Base-by-base conservation (phyloP, 2,888 invertebrate species). In the Perizoma flavofasciatum region DNA sequence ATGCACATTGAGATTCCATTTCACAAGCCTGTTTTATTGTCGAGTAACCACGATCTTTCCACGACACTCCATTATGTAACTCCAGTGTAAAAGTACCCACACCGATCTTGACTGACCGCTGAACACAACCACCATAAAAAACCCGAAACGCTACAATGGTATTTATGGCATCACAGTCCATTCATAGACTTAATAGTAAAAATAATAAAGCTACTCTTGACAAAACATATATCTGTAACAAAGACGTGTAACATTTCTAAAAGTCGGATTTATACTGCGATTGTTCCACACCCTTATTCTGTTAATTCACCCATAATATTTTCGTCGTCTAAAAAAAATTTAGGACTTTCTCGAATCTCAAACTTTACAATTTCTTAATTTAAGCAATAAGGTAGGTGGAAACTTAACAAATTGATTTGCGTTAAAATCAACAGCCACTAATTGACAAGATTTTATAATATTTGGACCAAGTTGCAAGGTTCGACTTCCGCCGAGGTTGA, bases 191-290 rank as follows among this genome's bases (percentile, higher is more conserved):
- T 80, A 82, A 86, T 82, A 82, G 83, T 83, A 78, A 52, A 85
- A 85, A 85, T 85, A 85, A 86, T 86, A 87, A 81, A 79, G 76
- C 81, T 70, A 66, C 73, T 68, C 69, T 74, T 77, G 78, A 81
- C 81, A 75, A 70, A 78, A 79, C 82, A 81, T 83, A 81, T 81
- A 84, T 86, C 82, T 83, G 81, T 86, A 82, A 88, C 88, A 85
- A 81, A 84, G 85, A 84, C 74, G 85, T 88, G 89, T 89, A 88
- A 87, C 88, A 89, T 89, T 87, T 88, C 86, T 86, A 82, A 83
- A 84, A 81, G 80, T 85, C 82, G 79, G 81, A 88, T 88, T 88
- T 88, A 89, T 88, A 84, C 73, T 78, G 79, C 80, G 78, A 85
- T 84, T 70, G 8, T 22, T 22, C 22, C 22, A 22, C 22, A 22